Base-by-base conservation (phyloP, 2,797 vertebrate species). In the Falco cherrug region DNA sequence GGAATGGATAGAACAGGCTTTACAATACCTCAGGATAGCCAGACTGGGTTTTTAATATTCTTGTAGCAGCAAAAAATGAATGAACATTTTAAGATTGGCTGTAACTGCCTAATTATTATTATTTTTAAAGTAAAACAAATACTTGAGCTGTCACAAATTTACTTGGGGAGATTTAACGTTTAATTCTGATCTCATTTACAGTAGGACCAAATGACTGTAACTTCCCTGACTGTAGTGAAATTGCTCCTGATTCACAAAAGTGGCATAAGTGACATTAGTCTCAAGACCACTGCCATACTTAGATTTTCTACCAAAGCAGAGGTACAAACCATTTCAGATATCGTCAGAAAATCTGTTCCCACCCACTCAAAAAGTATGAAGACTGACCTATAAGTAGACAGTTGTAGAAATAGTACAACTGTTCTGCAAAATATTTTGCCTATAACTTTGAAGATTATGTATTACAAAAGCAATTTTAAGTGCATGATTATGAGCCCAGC, bases 301-400 rank as follows among this genome's bases (percentile, higher is more conserved):
- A 87, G 90, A 96, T 93, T 95, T 96, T 92, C 95, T 96, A 88
- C 77, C 95, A 94, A 96, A 92, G 87, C 65, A 75, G 50, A 89
- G 37, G 43, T 81, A 77, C 59, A 82, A 92, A 78, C 28, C n/a
- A 68, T 73, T 78, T 95, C 83, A 88, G 65, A 74, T 92, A 94
- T 96, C 94, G 91, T 92, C 90, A 97, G 94, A 85, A 97, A 95
- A 89, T 80, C 69, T 82, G 64, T 79, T 97, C 91, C 63, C 74
- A 68, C 47, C 51, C 90, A 76, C 73, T 77, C 57, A 78, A 94
- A 84, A 84, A 57, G 26, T 82, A 73, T 92, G 48, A 85, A 91
- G 77, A 85, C 53, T 79, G 87, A 82, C 57, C 77, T 89, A 53
- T 94, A 84, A 81, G 53, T 76, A 89, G 88, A 93, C 87, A 92